Evolutionary conservation across 2,888 invertebrate species (phyloP).

Genomic region (Aphidoletes aphidimyza): DNA sequence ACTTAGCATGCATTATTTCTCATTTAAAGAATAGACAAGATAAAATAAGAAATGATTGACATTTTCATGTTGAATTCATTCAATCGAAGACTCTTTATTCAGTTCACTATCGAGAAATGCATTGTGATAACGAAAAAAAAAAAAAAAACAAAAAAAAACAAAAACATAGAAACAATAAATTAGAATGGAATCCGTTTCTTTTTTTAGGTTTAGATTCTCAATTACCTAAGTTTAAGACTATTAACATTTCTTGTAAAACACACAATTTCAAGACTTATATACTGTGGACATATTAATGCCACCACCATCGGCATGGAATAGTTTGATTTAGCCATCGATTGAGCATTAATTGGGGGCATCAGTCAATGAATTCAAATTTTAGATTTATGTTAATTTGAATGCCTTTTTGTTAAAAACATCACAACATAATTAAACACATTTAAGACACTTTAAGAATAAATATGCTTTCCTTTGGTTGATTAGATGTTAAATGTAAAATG

Average conservation of each 20-base stretch:
- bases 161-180: neutral
- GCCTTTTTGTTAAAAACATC: constrained; percentile 44
- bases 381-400: no score
- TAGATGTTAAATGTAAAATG: neutral
- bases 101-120: constrained; percentile 9
- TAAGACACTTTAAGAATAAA: neutral
- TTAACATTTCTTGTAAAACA: neutral
- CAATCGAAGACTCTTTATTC: neutral
- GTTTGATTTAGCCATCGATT: no score
- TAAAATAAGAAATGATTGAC: neutral
- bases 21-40: no score
- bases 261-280: neutral
- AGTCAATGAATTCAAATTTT: no score
- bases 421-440: neutral
- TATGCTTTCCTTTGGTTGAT: neutral
- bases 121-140: constrained; percentile 29
- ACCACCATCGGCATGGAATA: neutral
- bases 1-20: neutral
- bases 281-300: no score
- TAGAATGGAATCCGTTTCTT: neutral
- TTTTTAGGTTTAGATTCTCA: constrained; percentile 41
- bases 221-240: neutral
- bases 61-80: neutral
- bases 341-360: no score
- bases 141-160: neutral